Evolutionary conservation across 1,140 invertebrate species (phyloP).

Genomic region (Eupristina koningsbergeri): DNA sequence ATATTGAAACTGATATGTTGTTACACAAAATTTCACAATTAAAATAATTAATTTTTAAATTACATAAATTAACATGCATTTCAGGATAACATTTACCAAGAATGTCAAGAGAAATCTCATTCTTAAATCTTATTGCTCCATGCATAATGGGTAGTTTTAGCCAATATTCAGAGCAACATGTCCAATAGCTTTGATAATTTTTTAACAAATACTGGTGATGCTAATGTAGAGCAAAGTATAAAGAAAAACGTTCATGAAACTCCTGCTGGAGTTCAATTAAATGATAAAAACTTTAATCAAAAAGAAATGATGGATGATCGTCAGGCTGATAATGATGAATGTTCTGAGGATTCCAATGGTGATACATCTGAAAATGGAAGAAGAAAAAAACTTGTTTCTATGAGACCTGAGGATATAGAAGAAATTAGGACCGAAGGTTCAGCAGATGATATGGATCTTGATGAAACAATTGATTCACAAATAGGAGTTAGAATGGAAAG

Average conservation of each 20-base stretch:
- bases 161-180: slow-evolving; percentile 61
- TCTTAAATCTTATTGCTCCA: neutral
- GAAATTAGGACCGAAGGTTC: slow-evolving; percentile 69
- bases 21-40: neutral
- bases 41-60: neutral
- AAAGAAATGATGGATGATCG: slow-evolving; percentile 55
- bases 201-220: slow-evolving; percentile 73
- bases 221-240: slow-evolving; percentile 73
- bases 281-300: slow-evolving; percentile 46
- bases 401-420: slow-evolving; percentile 64
- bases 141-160: slow-evolving; percentile 37
- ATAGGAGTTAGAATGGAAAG: slow-evolving; percentile 68
- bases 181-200: slow-evolving; percentile 71
- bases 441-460: slow-evolving; percentile 71
- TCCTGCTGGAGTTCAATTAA: slow-evolving; percentile 39
- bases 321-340: slow-evolving; percentile 60
- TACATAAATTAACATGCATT: neutral
- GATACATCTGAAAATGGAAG: slow-evolving; percentile 63
- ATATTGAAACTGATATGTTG: no score
- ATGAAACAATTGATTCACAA: slow-evolving; percentile 71
- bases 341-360: slow-evolving; percentile 65
- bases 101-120: neutral
- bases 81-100: slow-evolving; percentile 5
- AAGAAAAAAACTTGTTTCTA: slow-evolving; percentile 60
- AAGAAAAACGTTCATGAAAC: slow-evolving; percentile 55